Evolutionary conservation across 2,797 vertebrate genomes (phyloP), one percentile per base, ranked within the genome.

Genomic region (Mionectes olivaceus): DNA sequence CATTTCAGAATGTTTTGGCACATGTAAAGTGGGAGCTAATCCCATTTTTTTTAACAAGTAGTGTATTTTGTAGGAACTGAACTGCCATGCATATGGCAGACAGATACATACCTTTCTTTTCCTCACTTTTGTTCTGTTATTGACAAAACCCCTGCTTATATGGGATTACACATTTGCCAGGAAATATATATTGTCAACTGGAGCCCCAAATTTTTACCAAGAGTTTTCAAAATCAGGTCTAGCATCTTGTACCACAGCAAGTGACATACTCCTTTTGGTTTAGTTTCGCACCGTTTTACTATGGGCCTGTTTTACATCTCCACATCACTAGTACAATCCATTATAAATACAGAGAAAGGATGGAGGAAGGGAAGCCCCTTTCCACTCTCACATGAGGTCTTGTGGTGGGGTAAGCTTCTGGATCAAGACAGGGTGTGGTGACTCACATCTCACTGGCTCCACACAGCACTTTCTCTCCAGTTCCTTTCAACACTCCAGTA

Each of bases 1-100:
- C 7, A 55, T 83, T 95, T 94, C 81, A 83, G 71, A 41, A 70
- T 77, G 77, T 70, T 89, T 80, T 84, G 57, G 83, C 71, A 95
- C 64, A 37, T 33, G 22, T 30, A 53, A 65, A 77, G 77, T 92
- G 53, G 79, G 84, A 95, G 80, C 21, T 30, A 75, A 71, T 46
- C n/a, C 18, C 17, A 46, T 55, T 69, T 77, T 81, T 87, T 60
- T 52, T 57, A 82, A 57, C 7, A 32, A 92, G 69, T 9, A 37
- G 10, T 64, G 15, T 55, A 21, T 74, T 92, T 92, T 65, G 35
- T 65, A 80, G n/a, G 61, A 86, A 59, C 37, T 79, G 63, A 87
- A 69, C n/a, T 83, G 67, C 52, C 64, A 79, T 61, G 35, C 0
- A 7, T 52, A 81, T 65, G 50, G 60, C 64, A 89, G 63, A 60